These are phyloP conservation scores for Xestia xanthographa DNA, from an alignment of 2,888 invertebrate species.

Conservation along the genomic window DNA sequence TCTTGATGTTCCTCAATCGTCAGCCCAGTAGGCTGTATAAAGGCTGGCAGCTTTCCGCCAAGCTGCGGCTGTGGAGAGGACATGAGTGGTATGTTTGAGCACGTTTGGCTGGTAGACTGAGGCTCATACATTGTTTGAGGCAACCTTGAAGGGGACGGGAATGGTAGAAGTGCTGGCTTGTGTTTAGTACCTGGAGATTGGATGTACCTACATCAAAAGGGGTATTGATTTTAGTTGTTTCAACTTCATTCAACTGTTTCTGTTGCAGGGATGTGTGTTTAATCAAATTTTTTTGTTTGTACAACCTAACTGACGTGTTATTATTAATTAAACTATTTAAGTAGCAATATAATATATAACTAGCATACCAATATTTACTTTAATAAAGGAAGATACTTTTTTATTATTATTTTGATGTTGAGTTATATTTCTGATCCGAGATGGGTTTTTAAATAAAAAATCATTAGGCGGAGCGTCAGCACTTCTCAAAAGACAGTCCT, in stretches of 20 bases:
- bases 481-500: background rate
- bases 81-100: slow-evolving; percentile 58
- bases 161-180: background rate
- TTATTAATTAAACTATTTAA: too few species aligned
- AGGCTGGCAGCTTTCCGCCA: slow-evolving; percentile 30
- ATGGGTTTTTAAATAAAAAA: background rate
- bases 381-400: background rate
- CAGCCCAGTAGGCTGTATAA: slow-evolving; percentile 30
- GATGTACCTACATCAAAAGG: slow-evolving; percentile 1
- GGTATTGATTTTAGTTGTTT: background rate
- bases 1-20: background rate
- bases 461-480: background rate
- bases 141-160: slow-evolving; percentile 13
- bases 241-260: background rate
- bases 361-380: background rate
- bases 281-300: background rate
- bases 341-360: background rate
- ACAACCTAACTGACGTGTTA: background rate
- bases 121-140: slow-evolving; percentile 11
- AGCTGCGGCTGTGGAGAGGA: slow-evolving; percentile 40
- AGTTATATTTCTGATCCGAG: background rate
- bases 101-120: slow-evolving; percentile 48
- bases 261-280: background rate
- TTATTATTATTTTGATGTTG: background rate
- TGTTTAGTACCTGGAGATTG: slow-evolving; percentile 15